phyloP scores from a whole-genome alignment of 2,113 vertebrate genomes.

The Anas platyrhynchos region DNA sequence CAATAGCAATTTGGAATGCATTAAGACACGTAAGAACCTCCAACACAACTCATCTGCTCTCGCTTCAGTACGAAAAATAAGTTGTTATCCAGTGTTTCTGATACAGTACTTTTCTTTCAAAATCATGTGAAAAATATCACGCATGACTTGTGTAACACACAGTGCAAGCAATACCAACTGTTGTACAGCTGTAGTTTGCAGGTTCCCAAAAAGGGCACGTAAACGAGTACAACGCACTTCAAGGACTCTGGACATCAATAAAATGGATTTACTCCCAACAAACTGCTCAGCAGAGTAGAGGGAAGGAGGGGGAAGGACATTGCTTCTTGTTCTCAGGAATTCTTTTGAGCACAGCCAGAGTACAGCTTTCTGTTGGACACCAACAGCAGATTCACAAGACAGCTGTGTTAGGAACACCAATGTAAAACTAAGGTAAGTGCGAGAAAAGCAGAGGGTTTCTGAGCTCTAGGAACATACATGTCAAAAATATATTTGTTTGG shows the following conservation, averaged over 20 bases:
- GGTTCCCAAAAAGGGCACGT: neutral
- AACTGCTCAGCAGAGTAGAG: neutral
- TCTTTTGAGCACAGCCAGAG: neutral
- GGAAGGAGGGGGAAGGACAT: neutral
- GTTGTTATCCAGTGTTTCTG: neutral
- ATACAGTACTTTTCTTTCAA: conserved; percentile 10
- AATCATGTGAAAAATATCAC: neutral
- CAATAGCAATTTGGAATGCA: neutral
- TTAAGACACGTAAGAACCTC: neutral
- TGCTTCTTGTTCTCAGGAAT: neutral
- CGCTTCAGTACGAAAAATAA: neutral
- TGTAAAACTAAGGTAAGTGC: neutral
- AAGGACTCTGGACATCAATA: neutral
- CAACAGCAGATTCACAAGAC: neutral
- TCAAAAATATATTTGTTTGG: neutral
- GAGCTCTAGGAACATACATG: neutral
- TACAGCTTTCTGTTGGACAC: neutral
- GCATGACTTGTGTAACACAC: neutral
- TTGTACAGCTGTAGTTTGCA: neutral
- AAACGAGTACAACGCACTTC: neutral
- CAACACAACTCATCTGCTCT: neutral
- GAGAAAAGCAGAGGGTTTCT: neutral
- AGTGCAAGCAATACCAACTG: neutral
- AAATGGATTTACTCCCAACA: neutral
- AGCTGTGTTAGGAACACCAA: neutral